phyloP scores from a whole-genome alignment of 2,888 invertebrate genomes.

The Rotaria sp. region DNA sequence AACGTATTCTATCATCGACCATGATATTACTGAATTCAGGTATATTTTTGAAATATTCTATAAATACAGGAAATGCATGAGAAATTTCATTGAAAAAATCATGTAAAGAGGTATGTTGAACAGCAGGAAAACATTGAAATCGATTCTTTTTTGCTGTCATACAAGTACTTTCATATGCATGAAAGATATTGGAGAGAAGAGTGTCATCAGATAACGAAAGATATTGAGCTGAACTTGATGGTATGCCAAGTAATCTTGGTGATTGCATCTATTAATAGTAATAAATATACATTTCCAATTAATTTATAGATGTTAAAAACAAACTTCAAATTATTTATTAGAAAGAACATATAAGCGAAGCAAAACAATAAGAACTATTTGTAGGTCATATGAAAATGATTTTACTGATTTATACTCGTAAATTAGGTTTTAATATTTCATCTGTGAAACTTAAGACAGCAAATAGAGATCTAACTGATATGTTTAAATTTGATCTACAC shows the following conservation, averaged over 20 bases:
- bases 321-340: too few species aligned
- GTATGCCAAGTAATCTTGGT: background rate
- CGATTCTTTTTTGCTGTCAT: background rate
- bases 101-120: background rate
- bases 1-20: background rate
- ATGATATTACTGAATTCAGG: background rate
- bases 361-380: too few species aligned
- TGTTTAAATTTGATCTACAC: too few species aligned
- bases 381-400: too few species aligned
- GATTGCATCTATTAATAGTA: background rate
- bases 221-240: background rate
- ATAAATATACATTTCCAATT: background rate
- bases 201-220: background rate
- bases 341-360: too few species aligned
- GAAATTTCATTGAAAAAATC: background rate
- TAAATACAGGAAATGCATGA: background rate
- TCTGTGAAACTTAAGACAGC: too few species aligned
- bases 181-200: background rate
- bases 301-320: too few species aligned
- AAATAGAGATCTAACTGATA: too few species aligned
- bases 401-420: too few species aligned
- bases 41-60: background rate
- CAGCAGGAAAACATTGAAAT: background rate
- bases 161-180: background rate
- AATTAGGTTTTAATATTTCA: too few species aligned